Base-by-base conservation (phyloP, 2,888 invertebrate genomes). In the Meteorus cinctellus region DNA sequence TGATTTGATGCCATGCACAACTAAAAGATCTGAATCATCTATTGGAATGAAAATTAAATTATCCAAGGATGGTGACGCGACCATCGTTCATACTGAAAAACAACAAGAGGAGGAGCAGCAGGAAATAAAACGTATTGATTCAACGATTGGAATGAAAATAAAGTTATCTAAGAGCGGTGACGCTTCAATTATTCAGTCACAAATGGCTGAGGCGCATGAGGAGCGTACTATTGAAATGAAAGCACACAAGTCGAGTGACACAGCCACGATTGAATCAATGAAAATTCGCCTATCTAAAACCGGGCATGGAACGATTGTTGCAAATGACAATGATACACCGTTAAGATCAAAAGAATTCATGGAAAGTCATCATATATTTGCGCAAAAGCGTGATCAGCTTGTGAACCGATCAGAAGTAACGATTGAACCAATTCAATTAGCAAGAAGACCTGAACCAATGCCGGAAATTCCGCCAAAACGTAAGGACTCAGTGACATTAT, bases 81-180 rank as follows among this genome's bases (percentile, higher is more conserved):
- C 86, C 8, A 86, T 89, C 63, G 79, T 89, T 48, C 82, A 84
- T 19, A 74, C 84, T 4, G 87, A 85, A 16, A 86, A 84, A 31
- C 77, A 78, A 45, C 84, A 85, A 34, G 74, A 77, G 36, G 74
- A 77, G 31, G 24, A 67, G 0, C 82, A 74, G 4, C 82, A 72
- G 2, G 82, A 86, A 1, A 66, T 72, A 51, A 79, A 80, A 0
- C 82, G 87, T 73, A 89, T 85, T 8, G 88, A 86, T 66, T 86
- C 86, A n/a, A 86, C 86, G 14, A 76, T 86, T n/a, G 87, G 89
- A 10, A 88, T 89, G 87, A 89, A 88, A 72, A 87, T 89, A n/a
- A 89, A 89, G 72, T 80, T 89, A 34, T 89, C 88, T 0, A 88
- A 85, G 81, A 86, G 83, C 31, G 88, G 89, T 1, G 89, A 89